Evolutionary conservation across 2,888 invertebrate species (phyloP).

Genomic region (Spilosoma lubricipeda): DNA sequence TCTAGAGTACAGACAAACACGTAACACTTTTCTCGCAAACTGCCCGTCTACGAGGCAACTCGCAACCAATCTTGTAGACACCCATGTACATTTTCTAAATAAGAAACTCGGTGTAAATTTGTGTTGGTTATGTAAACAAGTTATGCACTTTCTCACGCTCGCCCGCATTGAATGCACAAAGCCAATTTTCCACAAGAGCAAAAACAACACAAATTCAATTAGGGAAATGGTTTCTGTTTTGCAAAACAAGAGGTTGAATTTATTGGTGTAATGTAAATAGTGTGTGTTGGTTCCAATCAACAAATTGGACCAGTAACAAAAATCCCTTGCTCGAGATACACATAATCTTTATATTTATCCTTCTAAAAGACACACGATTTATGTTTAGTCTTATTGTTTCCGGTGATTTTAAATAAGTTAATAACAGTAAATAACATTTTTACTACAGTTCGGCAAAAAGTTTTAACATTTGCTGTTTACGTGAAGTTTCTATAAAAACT

Average conservation of each 20-base stretch:
- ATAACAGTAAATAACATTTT: not conserved
- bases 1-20: constrained; percentile 35
- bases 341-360: constrained; percentile 37
- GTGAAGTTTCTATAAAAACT: not conserved
- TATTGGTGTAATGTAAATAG: constrained; percentile 73
- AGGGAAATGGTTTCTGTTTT: constrained; percentile 76
- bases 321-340: constrained; percentile 44
- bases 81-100: constrained; percentile 61
- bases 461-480: not conserved
- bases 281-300: constrained; percentile 67
- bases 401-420: not conserved
- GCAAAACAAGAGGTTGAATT: constrained; percentile 73
- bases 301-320: constrained; percentile 66
- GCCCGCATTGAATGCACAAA: constrained; percentile 71
- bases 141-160: constrained; percentile 79
- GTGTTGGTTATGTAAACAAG: constrained; percentile 64
- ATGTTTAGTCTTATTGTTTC: constrained; percentile 23
- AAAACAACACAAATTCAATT: constrained; percentile 84
- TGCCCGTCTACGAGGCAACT: constrained; percentile 25
- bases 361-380: constrained; percentile 37
- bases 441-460: not conserved
- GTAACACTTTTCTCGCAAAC: constrained; percentile 35
- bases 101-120: constrained; percentile 62
- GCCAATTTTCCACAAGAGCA: constrained; percentile 80
- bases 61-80: constrained; percentile 58